Percentiles rank a stretch among this genome's conserved stretches.
Evolutionary conservation across 1,140 invertebrate species (phyloP).

Genomic region (Lerema accius): DNA sequence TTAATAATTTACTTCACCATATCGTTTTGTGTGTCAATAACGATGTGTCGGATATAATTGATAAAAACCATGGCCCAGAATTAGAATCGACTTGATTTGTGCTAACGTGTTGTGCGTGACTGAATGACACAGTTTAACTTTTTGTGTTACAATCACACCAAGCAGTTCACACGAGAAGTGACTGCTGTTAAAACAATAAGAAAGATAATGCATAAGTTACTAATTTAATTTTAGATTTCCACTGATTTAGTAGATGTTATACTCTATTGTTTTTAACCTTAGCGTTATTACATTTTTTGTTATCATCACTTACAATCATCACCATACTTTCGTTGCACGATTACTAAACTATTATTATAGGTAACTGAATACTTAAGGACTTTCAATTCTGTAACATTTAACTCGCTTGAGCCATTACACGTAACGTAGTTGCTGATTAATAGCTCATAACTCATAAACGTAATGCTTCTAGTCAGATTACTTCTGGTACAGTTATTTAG

Average conservation of each 20-base stretch:
- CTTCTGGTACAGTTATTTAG: too few species aligned
- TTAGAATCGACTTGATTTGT: constrained; percentile 21
- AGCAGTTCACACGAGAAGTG: constrained; percentile 22
- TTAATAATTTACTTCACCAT: too few species aligned
- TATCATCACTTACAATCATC: too few species aligned
- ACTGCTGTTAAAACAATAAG: constrained; percentile 2
- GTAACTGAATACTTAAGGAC: too few species aligned
- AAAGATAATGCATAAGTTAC: background rate
- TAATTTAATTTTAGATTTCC: background rate
- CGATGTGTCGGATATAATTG: background rate
- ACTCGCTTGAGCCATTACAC: background rate
- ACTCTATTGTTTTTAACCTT: too few species aligned
- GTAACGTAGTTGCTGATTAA: too few species aligned
- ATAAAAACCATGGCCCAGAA: constrained; percentile 23
- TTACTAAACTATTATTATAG: too few species aligned
- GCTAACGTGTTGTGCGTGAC: constrained; percentile 25
- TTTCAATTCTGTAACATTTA: background rate
- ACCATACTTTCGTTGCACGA: too few species aligned
- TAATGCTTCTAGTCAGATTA: too few species aligned
- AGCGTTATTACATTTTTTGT: too few species aligned
- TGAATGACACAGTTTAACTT: constrained; percentile 20
- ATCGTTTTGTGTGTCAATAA: too few species aligned
- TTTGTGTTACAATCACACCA: constrained; percentile 14
- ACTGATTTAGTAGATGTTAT: background rate
- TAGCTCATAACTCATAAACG: too few species aligned